phyloP scores from a whole-genome alignment of 2,113 vertebrate species.

The Malurus cyaneus region DNA sequence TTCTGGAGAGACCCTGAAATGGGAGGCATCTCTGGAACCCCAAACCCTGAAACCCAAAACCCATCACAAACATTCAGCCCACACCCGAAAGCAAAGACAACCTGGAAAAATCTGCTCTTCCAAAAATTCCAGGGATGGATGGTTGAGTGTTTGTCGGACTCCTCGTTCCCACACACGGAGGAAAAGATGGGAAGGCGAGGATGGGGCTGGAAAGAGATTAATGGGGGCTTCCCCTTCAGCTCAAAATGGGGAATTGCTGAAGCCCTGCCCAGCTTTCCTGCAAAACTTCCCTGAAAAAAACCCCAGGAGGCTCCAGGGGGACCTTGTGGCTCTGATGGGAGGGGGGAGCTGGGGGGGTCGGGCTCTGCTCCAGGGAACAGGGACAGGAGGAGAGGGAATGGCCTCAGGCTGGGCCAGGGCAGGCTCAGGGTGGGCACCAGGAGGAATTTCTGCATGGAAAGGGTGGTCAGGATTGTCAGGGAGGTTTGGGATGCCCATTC shows the following conservation, averaged over 20 bases:
- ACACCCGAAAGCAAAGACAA: accelerated
- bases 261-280: background rate
- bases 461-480: background rate
- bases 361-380: background rate
- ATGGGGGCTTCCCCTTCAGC: accelerated
- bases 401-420: background rate
- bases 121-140: background rate
- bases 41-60: accelerated
- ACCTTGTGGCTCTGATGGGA: background rate
- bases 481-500: background rate
- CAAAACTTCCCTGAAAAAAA: background rate
- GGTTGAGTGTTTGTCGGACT: background rate
- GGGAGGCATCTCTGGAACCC: background rate
- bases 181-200: background rate
- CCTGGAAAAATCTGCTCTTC: background rate
- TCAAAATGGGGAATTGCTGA: background rate
- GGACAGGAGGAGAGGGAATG: background rate
- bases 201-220: no score
- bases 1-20: background rate
- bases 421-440: accelerated
- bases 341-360: accelerated
- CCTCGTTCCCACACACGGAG: no score
- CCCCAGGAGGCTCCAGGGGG: accelerated
- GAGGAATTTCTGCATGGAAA: accelerated
- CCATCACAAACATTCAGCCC: background rate